Evolutionary conservation across 92 coral and sea anemone genomes (phyloP).

Genomic region (Palythoa grandiflora): DNA sequence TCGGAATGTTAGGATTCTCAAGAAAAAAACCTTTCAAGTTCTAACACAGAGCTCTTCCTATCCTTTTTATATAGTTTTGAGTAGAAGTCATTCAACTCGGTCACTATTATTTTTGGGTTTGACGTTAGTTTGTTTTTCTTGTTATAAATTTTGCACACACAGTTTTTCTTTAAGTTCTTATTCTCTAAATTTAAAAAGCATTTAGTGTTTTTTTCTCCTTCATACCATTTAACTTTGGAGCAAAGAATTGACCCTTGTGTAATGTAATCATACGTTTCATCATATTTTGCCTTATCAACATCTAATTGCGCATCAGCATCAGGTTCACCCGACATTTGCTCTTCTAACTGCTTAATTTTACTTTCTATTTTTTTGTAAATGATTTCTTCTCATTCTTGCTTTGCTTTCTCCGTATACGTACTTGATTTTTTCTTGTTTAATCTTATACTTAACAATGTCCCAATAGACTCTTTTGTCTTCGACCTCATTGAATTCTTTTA

Average conservation of each 20-base stretch:
- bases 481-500: conserved; percentile 16
- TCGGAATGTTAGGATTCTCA: conserved; percentile 26
- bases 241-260: not conserved
- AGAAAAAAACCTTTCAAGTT: not conserved
- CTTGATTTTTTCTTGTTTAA: not conserved
- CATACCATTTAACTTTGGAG: conserved; percentile 48
- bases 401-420: not conserved
- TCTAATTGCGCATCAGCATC: not conserved
- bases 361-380: not conserved
- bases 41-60: not conserved
- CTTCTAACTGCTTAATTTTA: not conserved
- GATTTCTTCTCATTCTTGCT: not conserved
- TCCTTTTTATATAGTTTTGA: not conserved
- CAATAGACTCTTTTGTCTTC: conserved; percentile 32
- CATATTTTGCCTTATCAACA: not conserved
- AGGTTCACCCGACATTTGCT: not conserved
- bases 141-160: conserved; percentile 30
- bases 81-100: not conserved
- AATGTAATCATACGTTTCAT: not conserved
- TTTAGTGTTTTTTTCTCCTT: conserved; percentile 54
- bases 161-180: conserved; percentile 10
- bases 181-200: conserved; percentile 49
- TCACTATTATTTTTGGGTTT: conserved; percentile 20
- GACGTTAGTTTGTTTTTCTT: conserved; percentile 21
- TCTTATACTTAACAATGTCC: conserved; percentile 56